Percentiles rank a stretch among this genome's conserved stretches.
phyloP scores from a whole-genome alignment of 2,797 vertebrate genomes.

The Tangara arthus region DNA sequence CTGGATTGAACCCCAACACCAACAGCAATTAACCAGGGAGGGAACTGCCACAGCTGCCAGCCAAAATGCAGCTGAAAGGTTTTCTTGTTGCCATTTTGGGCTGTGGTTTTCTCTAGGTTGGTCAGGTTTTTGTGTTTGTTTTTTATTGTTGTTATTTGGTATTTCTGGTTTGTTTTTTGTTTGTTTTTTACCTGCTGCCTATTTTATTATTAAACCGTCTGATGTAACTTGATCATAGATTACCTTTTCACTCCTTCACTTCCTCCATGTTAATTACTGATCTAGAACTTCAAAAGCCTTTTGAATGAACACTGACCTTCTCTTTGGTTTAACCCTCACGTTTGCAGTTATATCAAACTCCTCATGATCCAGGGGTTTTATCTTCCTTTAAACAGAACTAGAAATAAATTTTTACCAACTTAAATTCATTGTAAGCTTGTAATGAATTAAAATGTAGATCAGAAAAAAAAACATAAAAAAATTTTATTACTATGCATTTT shows the following conservation, averaged over 20 bases:
- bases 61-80: background rate
- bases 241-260: background rate
- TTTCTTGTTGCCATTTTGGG: background rate
- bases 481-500: background rate
- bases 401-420: background rate
- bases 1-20: rapidly evolving
- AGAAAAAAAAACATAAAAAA: background rate
- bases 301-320: background rate
- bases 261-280: background rate
- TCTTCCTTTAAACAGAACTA: background rate
- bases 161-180: background rate
- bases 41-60: rapidly evolving
- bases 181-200: background rate
- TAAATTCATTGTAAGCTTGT: background rate
- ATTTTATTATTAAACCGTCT: background rate
- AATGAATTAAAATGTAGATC: background rate
- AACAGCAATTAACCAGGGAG: background rate
- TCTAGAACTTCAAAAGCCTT: background rate
- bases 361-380: background rate
- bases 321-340: background rate
- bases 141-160: background rate
- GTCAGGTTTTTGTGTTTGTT: background rate
- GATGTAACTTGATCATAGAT: background rate
- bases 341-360: background rate
- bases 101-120: background rate